A percentile compares a stretch with the other conserved stretches of the same genome.
These are phyloP conservation scores for Bombylius major DNA, from an alignment of 2,888 invertebrate genomes.

Conservation along the genomic window DNA sequence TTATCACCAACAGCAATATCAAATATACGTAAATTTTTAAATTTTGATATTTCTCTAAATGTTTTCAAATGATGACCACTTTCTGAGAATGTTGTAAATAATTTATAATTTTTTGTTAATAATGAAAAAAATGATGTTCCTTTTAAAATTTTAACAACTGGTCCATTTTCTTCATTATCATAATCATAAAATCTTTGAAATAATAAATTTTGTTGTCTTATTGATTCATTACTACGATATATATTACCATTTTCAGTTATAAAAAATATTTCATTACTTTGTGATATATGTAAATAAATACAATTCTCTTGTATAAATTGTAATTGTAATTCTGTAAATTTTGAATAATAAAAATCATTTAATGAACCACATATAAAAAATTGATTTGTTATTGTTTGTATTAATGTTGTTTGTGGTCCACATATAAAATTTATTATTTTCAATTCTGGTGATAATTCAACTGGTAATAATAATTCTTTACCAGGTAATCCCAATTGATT, in stretches of 20 bases:
- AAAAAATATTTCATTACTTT: constrained; percentile 33
- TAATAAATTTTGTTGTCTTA: constrained; percentile 29
- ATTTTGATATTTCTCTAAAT: constrained; percentile 35
- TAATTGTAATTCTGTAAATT: constrained; percentile 32
- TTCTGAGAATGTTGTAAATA: constrained; percentile 35
- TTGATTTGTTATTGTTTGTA: constrained; percentile 29
- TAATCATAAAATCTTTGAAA: constrained; percentile 35
- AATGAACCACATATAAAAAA: constrained; percentile 29
- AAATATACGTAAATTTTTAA: constrained; percentile 30
- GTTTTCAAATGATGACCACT: constrained; percentile 35
- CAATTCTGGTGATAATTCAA: constrained; percentile 27
- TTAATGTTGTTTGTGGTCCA: constrained; percentile 32
- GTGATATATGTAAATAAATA: constrained; percentile 32
- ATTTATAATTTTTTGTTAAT: constrained; percentile 32
- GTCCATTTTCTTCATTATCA: constrained; percentile 34
- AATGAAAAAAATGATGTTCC: constrained; percentile 32
- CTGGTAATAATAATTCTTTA: constrained; percentile 19
- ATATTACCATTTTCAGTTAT: constrained; percentile 32
- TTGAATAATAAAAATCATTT: constrained; percentile 31
- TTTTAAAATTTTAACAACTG: constrained; percentile 31
- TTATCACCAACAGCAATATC: constrained; percentile 33
- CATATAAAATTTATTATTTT: constrained; percentile 29
- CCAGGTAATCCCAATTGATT: constrained; percentile 25
- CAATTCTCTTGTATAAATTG: constrained; percentile 20
- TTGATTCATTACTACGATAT: constrained; percentile 31